Percentiles rank a stretch among this genome's conserved stretches.
phyloP scores from a whole-genome alignment of 2,113 vertebrate species.

The Nyctibius bracteatus region DNA sequence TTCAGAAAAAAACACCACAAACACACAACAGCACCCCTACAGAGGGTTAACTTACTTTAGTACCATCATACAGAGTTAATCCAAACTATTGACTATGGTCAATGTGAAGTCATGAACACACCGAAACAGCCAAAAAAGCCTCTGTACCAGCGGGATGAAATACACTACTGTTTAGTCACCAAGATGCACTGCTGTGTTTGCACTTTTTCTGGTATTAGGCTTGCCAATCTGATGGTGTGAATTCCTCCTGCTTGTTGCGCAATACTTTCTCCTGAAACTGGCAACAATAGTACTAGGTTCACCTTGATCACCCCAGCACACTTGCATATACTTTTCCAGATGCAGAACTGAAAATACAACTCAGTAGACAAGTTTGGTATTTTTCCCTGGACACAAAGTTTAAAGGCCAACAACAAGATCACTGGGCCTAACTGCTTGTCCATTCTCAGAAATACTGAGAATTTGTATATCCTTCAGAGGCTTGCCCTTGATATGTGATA shows the following conservation, averaged over 20 bases:
- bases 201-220: not conserved
- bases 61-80: not conserved
- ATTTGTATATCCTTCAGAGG: not conserved
- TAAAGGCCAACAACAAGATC: not conserved
- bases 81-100: not conserved
- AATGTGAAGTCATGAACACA: not conserved
- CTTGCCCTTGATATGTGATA: not conserved
- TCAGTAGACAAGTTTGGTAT: not conserved
- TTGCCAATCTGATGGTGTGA: not conserved
- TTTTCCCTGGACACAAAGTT: not conserved
- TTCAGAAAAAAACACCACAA: not conserved
- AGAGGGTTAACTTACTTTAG: not conserved
- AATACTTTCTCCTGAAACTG: not conserved
- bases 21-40: not conserved
- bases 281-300: not conserved
- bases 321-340: not conserved
- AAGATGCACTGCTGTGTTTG: not conserved
- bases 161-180: accelerated
- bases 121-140: not conserved
- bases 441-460: not conserved
- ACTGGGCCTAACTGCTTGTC: not conserved
- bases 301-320: accelerated
- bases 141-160: not conserved
- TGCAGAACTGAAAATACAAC: not conserved
- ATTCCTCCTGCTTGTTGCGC: not conserved